phyloP scores from a whole-genome alignment of 2,113 vertebrate species.

The Choloepus hoffmanni region DNA sequence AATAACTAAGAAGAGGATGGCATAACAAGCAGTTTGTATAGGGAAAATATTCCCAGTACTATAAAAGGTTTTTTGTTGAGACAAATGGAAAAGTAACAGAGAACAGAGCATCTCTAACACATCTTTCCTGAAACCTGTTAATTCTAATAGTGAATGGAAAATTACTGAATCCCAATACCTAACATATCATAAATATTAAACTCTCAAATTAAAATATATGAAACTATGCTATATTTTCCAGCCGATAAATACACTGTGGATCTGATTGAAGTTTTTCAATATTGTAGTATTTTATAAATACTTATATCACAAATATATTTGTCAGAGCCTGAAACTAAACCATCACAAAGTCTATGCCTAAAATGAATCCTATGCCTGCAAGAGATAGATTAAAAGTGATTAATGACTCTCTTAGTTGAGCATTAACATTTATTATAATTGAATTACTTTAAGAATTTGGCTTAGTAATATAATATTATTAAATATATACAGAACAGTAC shows the following conservation, averaged over 20 bases:
- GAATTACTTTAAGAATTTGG: constrained; percentile 73
- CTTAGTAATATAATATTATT: constrained; percentile 40
- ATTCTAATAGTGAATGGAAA: constrained; percentile 16
- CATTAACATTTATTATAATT: constrained; percentile 77
- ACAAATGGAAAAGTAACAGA: not conserved
- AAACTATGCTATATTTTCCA: constrained; percentile 31
- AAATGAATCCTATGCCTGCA: constrained; percentile 63
- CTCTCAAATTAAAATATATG: constrained; percentile 62
- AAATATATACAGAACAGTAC: constrained; percentile 52
- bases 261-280: constrained; percentile 46
- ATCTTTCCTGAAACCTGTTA: not conserved
- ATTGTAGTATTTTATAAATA: constrained; percentile 53
- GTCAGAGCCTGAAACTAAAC: constrained; percentile 62
- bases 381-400: constrained; percentile 71
- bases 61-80: constrained; percentile 19
- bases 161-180: constrained; percentile 3
- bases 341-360: constrained; percentile 30
- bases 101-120: not conserved
- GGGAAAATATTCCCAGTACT: not conserved
- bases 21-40: not conserved
- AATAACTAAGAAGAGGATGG: not conserved
- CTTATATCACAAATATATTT: constrained; percentile 62
- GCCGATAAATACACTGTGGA: constrained; percentile 48
- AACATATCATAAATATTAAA: constrained; percentile 56
- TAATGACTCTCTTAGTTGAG: constrained; percentile 65